Base-by-base conservation (phyloP, 1,140 invertebrate species). In the Dysdera silvatica region DNA sequence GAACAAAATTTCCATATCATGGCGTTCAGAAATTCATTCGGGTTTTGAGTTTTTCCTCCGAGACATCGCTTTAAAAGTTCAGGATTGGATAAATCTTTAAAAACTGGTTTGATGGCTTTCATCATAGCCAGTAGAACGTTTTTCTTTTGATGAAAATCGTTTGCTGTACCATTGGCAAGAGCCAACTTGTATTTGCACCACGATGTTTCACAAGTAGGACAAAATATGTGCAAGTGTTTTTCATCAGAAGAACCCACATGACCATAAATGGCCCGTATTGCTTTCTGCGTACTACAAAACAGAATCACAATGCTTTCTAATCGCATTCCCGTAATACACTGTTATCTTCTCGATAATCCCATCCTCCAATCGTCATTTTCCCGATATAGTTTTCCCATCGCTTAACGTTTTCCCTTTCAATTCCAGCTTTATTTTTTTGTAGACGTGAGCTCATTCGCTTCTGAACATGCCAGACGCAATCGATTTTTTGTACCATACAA, bases 191-290 rank as follows among this genome's bases (percentile, higher is more conserved):
- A 54, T 35, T 33, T 37, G 23, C 31, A 54, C 52, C 52, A 54
- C n/a, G 12, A 10, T 10, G 33, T 20, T 18, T 33, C 16, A 14
- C 32, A 31, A 7, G 16, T 33, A 10, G 52, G 52, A 23, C 52
- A 54, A 54, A 37, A 54, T 7, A 12, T 35, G 37, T 54, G 52
- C 52, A 54, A 35, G 5, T 31, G 52, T 23, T 54, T 23, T 20
- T 35, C 23, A 37, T 54, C 52, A 6, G 52, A n/a, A 20, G 31
- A 35, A 24, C 14, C 33, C 33, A 10, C n/a, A 54, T 54, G 52
- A 35, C 18, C 16, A 31, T 33, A 33, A 14, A 37, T 23, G 24
- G 32, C 32, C 52, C 20, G n/a, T n/a, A n/a, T n/a, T n/a, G n/a
- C n/a, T n/a, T n/a, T n/a, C n/a, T n/a, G n/a, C n/a, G n/a, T n/a